Conservation (phyloP, 1,140 invertebrate species). For the Caenorhabditis brenneri region DNA sequence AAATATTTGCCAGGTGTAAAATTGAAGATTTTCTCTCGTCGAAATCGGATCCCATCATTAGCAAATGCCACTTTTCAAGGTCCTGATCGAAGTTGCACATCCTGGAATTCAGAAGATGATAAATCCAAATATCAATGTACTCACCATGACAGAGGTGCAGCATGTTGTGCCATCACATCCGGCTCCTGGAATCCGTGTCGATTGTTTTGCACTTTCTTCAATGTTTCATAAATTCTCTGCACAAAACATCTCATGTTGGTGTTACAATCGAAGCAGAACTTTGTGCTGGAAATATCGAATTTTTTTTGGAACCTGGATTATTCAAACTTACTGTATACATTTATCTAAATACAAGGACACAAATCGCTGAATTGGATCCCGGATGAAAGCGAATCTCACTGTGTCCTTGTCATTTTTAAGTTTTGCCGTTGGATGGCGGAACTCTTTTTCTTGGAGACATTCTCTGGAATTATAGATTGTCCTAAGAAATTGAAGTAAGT, state of each 20-base stretch:
- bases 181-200: neutral
- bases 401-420: neutral
- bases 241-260: constrained; percentile 18
- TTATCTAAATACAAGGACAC: constrained; percentile 11
- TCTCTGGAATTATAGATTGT: neutral
- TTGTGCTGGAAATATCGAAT: neutral
- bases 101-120: neutral
- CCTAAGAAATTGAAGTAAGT: neutral
- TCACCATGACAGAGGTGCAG: neutral
- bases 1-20: neutral
- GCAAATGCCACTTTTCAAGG: neutral
- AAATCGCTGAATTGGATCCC: constrained; percentile 11
- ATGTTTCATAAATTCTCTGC: neutral
- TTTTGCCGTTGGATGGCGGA: neutral
- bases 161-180: neutral
- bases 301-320: neutral
- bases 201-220: neutral
- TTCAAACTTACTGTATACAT: neutral
- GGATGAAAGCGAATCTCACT: neutral
- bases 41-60: neutral
- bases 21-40: neutral
- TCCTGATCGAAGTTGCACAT: constrained; percentile 1
- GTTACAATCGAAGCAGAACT: neutral
- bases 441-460: neutral
- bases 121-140: neutral